Evolutionary conservation across 1,140 invertebrate genomes (phyloP), one percentile per base, ranked within the genome.

Genomic region (Drosophila melanica): DNA sequence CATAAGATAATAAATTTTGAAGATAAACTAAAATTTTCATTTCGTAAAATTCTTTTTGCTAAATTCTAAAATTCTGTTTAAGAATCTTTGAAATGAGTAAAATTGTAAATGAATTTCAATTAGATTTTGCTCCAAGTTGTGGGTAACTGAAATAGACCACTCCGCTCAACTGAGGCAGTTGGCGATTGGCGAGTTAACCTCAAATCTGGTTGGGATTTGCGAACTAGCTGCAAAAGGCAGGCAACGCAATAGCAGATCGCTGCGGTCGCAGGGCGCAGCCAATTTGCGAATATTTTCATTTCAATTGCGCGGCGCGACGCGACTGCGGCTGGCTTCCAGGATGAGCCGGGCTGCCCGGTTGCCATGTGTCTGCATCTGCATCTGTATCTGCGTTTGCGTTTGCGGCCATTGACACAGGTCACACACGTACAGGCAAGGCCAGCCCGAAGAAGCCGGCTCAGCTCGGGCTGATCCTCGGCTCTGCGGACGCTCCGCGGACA

Each of bases 261-360:
- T 23, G 54, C 65, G 66, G 54, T 78, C 75, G 75, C 69, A 75
- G 82, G 75, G 84, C 76, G 78, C 84, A 89, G 84, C 89, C 89
- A 90, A 90, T 90, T 90, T 90, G 89, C 82, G 89, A 90, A 90
- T 90, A 90, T 90, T 90, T 90, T 90, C 89, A 90, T 85, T 89
- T 90, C 80, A 90, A 89, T 90, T 90, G 86, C 81, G 70, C 68
- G 68, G 11, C 39, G 51, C 70, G 33, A n/a, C n/a, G n/a, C n/a
- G 20, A 35, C 33, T 35, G 9, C 3, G 33, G 9, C 33, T 35
- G 69, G 75, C 80, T 79, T 47, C 72, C 70, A 74, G 66, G 70
- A 77, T 89, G 58, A 68, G 64, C 33, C 33, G 18, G 11, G 5
- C 44, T 23, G 51, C 4, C 58, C 16, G 35, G 42, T 37, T 54